Evolutionary conservation across 2,797 vertebrate species (phyloP).

Genomic region (Ctenopoma multispine): DNA sequence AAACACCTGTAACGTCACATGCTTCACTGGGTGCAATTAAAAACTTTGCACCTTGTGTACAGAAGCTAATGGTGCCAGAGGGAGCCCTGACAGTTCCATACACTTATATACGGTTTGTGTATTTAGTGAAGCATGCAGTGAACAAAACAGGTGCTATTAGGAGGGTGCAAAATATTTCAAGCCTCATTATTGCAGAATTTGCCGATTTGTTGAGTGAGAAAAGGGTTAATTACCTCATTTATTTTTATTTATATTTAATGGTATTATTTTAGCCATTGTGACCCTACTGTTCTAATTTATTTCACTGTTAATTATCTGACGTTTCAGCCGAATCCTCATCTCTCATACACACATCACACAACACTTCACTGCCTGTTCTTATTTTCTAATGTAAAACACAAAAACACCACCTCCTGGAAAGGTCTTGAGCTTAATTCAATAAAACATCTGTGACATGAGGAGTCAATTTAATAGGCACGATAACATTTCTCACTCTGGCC

Average conservation of each 20-base stretch:
- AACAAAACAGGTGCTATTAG: background rate
- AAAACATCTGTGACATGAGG: conserved; percentile 29
- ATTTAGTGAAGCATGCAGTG: conserved; percentile 10
- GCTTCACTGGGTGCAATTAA: conserved; percentile 44
- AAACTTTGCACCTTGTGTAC: conserved; percentile 11
- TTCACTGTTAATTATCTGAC: background rate
- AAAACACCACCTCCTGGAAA: conserved; percentile 16
- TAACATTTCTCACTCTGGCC: conserved; percentile 11
- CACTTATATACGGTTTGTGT: conserved; percentile 5
- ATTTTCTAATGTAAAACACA: background rate
- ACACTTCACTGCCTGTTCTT: too few relatives aligned
- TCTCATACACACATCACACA: too few relatives aligned
- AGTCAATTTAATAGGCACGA: conserved; percentile 34
- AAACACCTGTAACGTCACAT: conserved; percentile 37
- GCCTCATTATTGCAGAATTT: conserved; percentile 5
- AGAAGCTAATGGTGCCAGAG: conserved; percentile 14
- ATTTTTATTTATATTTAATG: background rate
- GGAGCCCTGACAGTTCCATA: conserved; percentile 24
- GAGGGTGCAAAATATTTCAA: conserved; percentile 2
- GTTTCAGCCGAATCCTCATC: background rate
- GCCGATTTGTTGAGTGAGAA: background rate
- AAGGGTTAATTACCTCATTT: background rate
- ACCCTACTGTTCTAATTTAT: background rate
- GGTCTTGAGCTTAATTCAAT: conserved; percentile 28
- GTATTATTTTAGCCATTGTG: background rate